Base-by-base conservation (phyloP, 64 coral and sea anemone species). In the Dendrophyllia cribrosa region DNA sequence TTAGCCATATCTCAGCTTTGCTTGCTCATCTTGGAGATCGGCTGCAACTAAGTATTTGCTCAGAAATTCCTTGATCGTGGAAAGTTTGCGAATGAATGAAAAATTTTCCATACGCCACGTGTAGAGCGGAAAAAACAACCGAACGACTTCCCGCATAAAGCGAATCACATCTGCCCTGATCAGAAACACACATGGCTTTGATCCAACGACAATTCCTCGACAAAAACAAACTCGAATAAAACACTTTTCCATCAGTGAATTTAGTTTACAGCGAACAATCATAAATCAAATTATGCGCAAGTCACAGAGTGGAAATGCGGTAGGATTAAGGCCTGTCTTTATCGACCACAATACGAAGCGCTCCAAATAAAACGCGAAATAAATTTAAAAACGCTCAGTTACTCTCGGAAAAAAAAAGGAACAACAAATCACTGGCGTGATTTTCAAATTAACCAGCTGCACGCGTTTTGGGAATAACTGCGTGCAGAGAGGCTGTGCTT, bases 141-240 rank as follows among this genome's bases (percentile, higher is more conserved):
- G 20, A 51, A 67, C 62, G 45, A 84, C 43, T 84, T 68, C 43
- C 60, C 80, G 62, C 59, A 86, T 59, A 86, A 34, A 58, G 47
- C 34, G 45, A 16, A 22, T 51, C 91, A 79, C 91, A 92, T 92
- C 91, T 92, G 91, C 56, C 91, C 75, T 48, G 46, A 78, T 52
- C 44, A 79, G 91, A 86, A 92, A 92, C 91, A 86, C 91, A 92
- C 91, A 92, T 92, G 91, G 91, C 67, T 63, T 17, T 12, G 51
- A 55, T 20, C 26, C 12, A 62, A 16, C 86, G 58, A 74, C 83
- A 92, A 92, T 92, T 92, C 91, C 91, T 69, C 25, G 70, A 79
- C 91, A 78, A 76, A 86, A 87, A 92, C 80, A 84, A 77, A 67
- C 16, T 46, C 61, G 50, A 84, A 65, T 51, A 34, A 67, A 66